These are phyloP conservation scores for Scaptomyza reducta DNA, from an alignment of 2,888 invertebrate genomes.

Conservation along the genomic window DNA sequence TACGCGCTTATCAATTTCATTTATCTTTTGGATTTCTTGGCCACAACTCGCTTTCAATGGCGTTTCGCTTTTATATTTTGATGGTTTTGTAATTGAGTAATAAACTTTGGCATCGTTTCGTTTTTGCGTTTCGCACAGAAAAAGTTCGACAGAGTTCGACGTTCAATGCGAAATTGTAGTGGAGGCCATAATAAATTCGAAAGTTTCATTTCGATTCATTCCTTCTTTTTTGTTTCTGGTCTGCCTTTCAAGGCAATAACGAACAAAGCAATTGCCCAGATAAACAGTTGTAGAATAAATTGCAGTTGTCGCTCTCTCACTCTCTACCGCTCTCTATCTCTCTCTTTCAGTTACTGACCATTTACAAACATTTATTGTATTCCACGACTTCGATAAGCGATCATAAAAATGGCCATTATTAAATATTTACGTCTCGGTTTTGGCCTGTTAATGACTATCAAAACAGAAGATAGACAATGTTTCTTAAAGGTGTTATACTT, in stretches of 20 bases:
- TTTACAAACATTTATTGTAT: slow-evolving; percentile 53
- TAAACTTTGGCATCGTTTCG: slow-evolving; percentile 73
- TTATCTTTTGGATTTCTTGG: slow-evolving; percentile 74
- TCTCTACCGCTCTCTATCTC: background rate
- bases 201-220: slow-evolving; percentile 38
- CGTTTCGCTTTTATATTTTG: slow-evolving; percentile 64
- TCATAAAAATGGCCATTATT: slow-evolving; percentile 65
- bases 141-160: slow-evolving; percentile 37
- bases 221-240: slow-evolving; percentile 1
- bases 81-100: slow-evolving; percentile 82
- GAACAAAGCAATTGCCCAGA: slow-evolving; percentile 38
- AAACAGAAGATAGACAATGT: background rate
- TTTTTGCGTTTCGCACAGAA: slow-evolving; percentile 26
- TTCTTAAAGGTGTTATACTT: background rate
- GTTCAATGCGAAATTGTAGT: slow-evolving; percentile 9
- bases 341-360: slow-evolving; percentile 17
- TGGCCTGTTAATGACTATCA: slow-evolving; percentile 57
- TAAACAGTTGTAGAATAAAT: slow-evolving; percentile 28
- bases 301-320: background rate
- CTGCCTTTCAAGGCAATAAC: slow-evolving; percentile 33
- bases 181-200: slow-evolving; percentile 48
- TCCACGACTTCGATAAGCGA: slow-evolving; percentile 57
- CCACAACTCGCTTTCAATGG: slow-evolving; percentile 21
- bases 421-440: slow-evolving; percentile 45
- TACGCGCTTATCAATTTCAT: slow-evolving; percentile 81